Base-by-base conservation (phyloP, 2,888 invertebrate genomes). In the Eubasilissa splendida region DNA sequence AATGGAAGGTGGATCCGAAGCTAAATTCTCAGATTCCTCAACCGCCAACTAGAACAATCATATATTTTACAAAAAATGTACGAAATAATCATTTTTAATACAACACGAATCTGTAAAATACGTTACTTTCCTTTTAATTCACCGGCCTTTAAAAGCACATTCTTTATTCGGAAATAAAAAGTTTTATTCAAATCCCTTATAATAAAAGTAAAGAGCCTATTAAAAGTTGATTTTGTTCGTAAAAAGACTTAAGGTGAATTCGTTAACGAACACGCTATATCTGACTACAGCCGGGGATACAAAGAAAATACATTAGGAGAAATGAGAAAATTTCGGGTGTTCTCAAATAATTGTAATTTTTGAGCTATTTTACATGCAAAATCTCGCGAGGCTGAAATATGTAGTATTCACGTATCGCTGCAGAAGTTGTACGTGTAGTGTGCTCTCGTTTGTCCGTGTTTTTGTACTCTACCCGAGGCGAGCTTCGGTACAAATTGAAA, bases 401-500 rank as follows among this genome's bases (percentile, higher is more conserved):
- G 58, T 58, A 70, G 60, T 75, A 50, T 76, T 65, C 14, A 53
- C 59, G 63, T 63, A 63, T 59, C 63, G n/a, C 76, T 59, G 76
- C 76, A 63, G 10, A 70, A 56, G 33, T 5, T 50, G 58, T 63
- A 63, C 42, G 42, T 22, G 33, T 63, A 63, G 63, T 63, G n/a
- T 59, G 60, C 50, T 68, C 59, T 70, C 71, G 59, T 80, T 70
- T 70, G 75, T 58, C 52, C 56, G 31, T 9, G 70, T 54, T 70
- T 22, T 54, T 70, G 54, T 74, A 42, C 73, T 58, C 33, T 74
- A 58, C 71, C 60, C 78, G 60, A 52, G 66, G 60, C 59, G 58
- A 71, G 71, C 53, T 71, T 31, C 53, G 59, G 76, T 60, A 58
- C 63, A 77, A 79, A 79, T 80, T 79, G 82, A 82, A 82, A 82